Evolutionary conservation across 2,888 invertebrate species (phyloP), one percentile per base, ranked within the genome.

Genomic region (Timandra comae): DNA sequence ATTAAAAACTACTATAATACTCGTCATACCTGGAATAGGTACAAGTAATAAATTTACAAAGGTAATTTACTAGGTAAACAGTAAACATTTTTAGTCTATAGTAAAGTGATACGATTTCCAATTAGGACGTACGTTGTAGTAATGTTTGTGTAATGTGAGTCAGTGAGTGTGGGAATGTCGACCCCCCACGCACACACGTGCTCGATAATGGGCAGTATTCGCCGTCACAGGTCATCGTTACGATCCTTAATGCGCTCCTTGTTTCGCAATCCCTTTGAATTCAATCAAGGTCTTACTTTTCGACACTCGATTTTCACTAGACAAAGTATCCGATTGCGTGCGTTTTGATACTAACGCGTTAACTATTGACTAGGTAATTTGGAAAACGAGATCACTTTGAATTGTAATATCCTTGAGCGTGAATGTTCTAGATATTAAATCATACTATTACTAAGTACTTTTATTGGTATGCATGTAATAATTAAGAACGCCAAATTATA

Each of bases 201-300:
- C 54, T 54, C 71, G 74, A 48, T 76, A 80, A 81, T 76, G 73
- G 78, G 59, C 70, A 58, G 69, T 79, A 69, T 66, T 70, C 66
- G 57, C 78, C 77, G 68, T 71, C 60, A 56, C 50, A 35, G 60
- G 63, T n/a, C 43, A 43, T 53, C 53, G 55, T 63, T 58, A 52
- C 45, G 49, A 37, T 44, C 43, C 54, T 52, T 56, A 51, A 63
- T 67, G 54, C 50, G 52, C 62, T 56, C 54, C 49, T 53, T 40
- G 52, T 76, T 77, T 60, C 63, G 56, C 62, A 78, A 79, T 49
- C 46, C 47, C 62, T 61, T 65, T 49, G 38, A 59, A 59, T 55
- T 52, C 48, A 45, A 63, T 63, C 49, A 57, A 71, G 69, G 73
- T 58, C 49, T 63, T 59, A 63, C 56, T 56, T 60, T 62, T 56